Base-by-base conservation (phyloP, 23 tunicate species). In the Trididemnum nubilum region DNA sequence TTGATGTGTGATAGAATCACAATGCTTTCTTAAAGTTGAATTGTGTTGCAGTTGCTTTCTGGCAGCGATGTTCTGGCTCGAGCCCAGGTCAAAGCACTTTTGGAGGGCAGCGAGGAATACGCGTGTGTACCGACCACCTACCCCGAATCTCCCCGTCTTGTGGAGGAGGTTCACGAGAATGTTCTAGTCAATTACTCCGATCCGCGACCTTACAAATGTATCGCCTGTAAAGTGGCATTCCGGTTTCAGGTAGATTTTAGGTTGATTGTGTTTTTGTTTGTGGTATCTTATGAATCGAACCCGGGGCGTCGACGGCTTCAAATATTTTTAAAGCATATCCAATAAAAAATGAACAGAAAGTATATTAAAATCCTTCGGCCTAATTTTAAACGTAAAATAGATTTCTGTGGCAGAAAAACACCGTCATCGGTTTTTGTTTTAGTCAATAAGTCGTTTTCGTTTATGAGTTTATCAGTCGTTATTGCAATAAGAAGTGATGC, bases 151-250 rank as follows among this genome's bases (percentile, higher is more conserved):
- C n/a, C 33, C 33, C 79, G 71, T 35, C 81, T 60, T 73, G 30
- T 72, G 18, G 58, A 29, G 57, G 65, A 30, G 21, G 72, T 64
- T 36, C 77, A 51, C 0, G 39, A 35, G 18, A 30, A 83, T 1
- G 92, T 77, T 36, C 77, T 71, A 21, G 57, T 40, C 35, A 82
- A 28, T 25, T 86, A 74, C n/a, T 29, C 71, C 29, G 89, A 83
- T 44, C 85, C 97, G 71, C 82, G 97, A 40, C 97, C 92, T 36
- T 92, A 82, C 64, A 87, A 87, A 73, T 92, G 97, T 81, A 78
- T 82, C 60, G 97, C 85, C 31, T 92, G 97, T 59, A 72, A 77
- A 36, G 88, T 92, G 22, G 97, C 88, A 19, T 92, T 92, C 58
- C 81, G 97, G 15, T 92, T 92, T 72, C 97, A 92, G 97, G 97